These are phyloP conservation scores for Acromyrmex charruanus DNA, from an alignment of 1,140 invertebrate species.

Conservation along the genomic window DNA sequence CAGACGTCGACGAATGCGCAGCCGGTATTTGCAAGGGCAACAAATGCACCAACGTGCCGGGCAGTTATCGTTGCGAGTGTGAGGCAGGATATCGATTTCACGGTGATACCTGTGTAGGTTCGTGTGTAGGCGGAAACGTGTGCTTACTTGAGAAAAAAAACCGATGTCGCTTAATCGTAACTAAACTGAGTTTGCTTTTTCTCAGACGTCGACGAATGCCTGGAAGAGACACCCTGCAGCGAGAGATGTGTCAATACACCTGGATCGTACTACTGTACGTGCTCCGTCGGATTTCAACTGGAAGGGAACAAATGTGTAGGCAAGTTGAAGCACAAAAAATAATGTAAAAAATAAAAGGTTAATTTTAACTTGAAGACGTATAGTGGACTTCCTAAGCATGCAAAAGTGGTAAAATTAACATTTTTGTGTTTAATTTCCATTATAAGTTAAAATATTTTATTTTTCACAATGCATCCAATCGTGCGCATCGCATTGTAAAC, in stretches of 20 bases:
- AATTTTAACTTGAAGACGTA: too few relatives aligned
- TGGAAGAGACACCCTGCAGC: slow-evolving; percentile 83
- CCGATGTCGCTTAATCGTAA: slow-evolving; percentile 47
- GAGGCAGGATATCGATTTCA: slow-evolving; percentile 90
- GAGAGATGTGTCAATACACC: slow-evolving; percentile 87
- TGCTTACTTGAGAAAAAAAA: slow-evolving; percentile 17
- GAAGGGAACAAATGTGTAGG: slow-evolving; percentile 86
- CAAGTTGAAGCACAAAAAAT: slow-evolving; percentile 68
- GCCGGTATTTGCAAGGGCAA: slow-evolving; percentile 88
- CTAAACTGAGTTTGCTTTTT: slow-evolving; percentile 46
- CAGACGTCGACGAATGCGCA: slow-evolving; percentile 90
- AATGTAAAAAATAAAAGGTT: too few relatives aligned
- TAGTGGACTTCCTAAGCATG: too few relatives aligned
- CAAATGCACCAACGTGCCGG: slow-evolving; percentile 93
- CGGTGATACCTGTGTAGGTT: slow-evolving; percentile 88
- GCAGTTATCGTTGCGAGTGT: slow-evolving; percentile 94
- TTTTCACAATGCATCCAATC: not conserved
- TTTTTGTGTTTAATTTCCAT: too few relatives aligned
- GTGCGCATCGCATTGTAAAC: not conserved
- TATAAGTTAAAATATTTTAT: too few relatives aligned
- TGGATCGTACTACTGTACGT: slow-evolving; percentile 88
- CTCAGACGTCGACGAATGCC: slow-evolving; percentile 91
- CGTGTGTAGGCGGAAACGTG: slow-evolving; percentile 69
- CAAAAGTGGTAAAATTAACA: too few relatives aligned
- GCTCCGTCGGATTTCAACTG: slow-evolving; percentile 87